phyloP scores from a whole-genome alignment of 2,888 invertebrate genomes.

The Nebria brevicollis region DNA sequence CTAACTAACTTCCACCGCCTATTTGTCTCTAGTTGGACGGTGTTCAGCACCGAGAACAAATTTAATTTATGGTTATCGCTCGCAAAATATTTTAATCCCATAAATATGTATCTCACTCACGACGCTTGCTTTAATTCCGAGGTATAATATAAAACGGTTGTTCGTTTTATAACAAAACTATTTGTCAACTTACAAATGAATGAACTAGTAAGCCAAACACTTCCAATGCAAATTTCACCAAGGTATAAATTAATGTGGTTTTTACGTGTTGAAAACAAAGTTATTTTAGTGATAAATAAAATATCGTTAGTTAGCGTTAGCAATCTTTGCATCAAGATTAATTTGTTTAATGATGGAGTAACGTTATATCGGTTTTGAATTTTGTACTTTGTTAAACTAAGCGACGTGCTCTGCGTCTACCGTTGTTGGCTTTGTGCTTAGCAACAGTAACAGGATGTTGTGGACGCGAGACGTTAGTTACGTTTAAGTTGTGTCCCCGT shows the following conservation, averaged over 20 bases:
- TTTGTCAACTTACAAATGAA: background rate
- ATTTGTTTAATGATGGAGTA: background rate
- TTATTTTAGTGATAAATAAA: background rate
- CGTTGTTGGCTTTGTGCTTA: constrained; percentile 11
- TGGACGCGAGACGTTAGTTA: constrained; percentile 20
- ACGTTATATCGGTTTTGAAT: constrained; percentile 16
- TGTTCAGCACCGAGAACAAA: constrained; percentile 12
- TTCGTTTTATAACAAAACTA: background rate
- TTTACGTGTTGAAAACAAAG: background rate
- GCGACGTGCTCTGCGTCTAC: constrained; percentile 20
- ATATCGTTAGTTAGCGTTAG: too few species aligned
- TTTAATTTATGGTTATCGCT: constrained; percentile 43
- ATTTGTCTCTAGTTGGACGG: background rate
- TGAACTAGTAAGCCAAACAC: background rate
- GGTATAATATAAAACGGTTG: background rate
- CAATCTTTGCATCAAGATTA: too few species aligned
- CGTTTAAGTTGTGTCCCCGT: background rate
- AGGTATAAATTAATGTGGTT: background rate
- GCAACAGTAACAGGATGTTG: background rate
- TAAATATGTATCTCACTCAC: constrained; percentile 36
- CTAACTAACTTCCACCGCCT: constrained; percentile 18
- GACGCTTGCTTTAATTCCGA: background rate
- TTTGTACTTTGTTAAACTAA: constrained; percentile 20
- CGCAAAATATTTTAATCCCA: constrained; percentile 37
- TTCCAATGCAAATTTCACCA: background rate